Percentiles rank a stretch among this genome's conserved stretches.
Evolutionary conservation across 2,888 invertebrate genomes (phyloP).

Genomic region (Escarpia spicata): DNA sequence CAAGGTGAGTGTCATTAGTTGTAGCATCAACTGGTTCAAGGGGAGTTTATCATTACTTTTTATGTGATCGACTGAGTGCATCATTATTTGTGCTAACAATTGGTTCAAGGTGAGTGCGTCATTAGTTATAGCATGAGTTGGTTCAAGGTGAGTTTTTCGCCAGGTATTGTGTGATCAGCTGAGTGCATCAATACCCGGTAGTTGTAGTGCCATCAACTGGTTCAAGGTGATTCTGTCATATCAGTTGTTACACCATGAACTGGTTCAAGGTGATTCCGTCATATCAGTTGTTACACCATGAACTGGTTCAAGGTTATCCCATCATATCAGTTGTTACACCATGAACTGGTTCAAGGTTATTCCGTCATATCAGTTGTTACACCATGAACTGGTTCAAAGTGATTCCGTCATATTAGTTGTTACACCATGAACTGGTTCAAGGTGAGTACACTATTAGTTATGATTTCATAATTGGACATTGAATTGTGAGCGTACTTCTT

Average conservation of each 20-base stretch:
- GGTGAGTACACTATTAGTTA: no score
- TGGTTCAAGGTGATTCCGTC: neutral
- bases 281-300: neutral
- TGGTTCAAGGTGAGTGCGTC: neutral
- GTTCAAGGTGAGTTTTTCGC: neutral
- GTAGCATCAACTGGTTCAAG: slow-evolving; percentile 19
- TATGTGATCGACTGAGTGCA: neutral
- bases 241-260: neutral
- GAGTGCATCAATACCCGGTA: neutral
- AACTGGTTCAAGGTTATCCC: neutral
- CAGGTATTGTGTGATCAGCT: neutral
- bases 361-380: neutral
- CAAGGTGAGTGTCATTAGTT: slow-evolving; percentile 14
- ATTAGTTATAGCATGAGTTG: neutral
- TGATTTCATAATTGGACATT: no score
- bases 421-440: no score
- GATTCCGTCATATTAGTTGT: no score
- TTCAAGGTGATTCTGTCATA: neutral
- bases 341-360: neutral
- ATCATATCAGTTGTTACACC: neutral
- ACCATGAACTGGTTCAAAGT: neutral
- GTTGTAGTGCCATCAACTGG: neutral
- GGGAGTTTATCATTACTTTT: neutral
- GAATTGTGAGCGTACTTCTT: no score
- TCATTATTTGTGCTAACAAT: neutral